These are phyloP conservation scores for Platyrinchus mystaceus DNA, from an alignment of 2,797 vertebrate genomes.

Conservation along the genomic window DNA sequence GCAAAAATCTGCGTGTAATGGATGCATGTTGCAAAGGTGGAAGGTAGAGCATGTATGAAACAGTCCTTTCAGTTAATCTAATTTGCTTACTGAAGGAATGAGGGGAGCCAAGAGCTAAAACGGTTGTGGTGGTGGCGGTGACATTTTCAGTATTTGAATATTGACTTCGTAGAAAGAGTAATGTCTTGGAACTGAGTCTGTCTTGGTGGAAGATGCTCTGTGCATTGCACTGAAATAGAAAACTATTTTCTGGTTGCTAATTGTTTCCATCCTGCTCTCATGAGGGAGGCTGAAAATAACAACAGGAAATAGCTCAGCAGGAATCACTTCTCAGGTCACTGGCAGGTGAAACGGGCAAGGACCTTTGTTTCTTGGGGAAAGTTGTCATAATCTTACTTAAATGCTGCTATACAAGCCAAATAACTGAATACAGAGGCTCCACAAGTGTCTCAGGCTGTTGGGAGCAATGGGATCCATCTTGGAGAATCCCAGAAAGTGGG, in stretches of 20 bases:
- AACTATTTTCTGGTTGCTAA: background rate
- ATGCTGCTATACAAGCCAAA: background rate
- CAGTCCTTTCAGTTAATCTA: background rate
- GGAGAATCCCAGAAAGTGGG: background rate
- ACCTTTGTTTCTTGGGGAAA: background rate
- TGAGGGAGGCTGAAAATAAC: background rate
- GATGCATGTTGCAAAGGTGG: background rate
- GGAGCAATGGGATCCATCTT: background rate
- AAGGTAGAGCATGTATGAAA: background rate
- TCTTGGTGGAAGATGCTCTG: rapidly evolving
- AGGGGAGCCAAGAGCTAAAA: background rate
- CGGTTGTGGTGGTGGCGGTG: background rate
- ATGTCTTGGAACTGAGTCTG: background rate
- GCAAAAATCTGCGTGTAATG: background rate
- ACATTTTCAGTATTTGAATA: background rate
- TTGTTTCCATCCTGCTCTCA: background rate
- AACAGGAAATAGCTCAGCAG: background rate
- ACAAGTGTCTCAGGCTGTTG: background rate
- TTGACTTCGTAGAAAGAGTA: background rate
- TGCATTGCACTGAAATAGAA: background rate
- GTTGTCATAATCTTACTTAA: background rate
- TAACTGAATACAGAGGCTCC: background rate
- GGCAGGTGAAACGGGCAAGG: background rate
- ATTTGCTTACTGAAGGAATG: background rate
- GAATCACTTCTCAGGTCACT: background rate